Evolutionary conservation across 92 coral and sea anemone species (phyloP).

Genomic region (Porites cylindrica): DNA sequence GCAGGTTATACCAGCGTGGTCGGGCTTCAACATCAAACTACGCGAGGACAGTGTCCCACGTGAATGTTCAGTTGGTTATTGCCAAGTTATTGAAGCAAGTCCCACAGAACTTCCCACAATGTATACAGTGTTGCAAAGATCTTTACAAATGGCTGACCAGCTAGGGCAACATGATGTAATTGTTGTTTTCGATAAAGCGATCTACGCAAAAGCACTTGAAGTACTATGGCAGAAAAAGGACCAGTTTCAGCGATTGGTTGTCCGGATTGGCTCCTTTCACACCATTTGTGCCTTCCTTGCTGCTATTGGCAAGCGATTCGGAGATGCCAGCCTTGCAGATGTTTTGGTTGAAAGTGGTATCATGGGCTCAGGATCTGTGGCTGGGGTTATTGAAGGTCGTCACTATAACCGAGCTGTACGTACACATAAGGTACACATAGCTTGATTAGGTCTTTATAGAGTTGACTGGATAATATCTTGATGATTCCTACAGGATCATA

Average conservation of each 20-base stretch:
- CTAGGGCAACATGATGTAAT: constrained; percentile 61
- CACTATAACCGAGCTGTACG: constrained; percentile 64
- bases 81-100: constrained; percentile 51
- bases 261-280: constrained; percentile 63
- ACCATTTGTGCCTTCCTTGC: constrained; percentile 58
- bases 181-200: constrained; percentile 68
- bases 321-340: constrained; percentile 67
- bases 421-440: constrained; percentile 37
- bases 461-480: background rate
- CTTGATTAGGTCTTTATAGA: constrained; percentile 20
- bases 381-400: constrained; percentile 63
- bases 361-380: constrained; percentile 61
- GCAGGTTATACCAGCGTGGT: constrained; percentile 57
- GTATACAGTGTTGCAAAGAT: constrained; percentile 65
- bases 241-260: constrained; percentile 49
- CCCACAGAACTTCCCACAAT: constrained; percentile 65
- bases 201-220: constrained; percentile 63
- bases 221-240: constrained; percentile 60
- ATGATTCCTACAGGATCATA: constrained; percentile 23
- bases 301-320: constrained; percentile 64
- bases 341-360: constrained; percentile 62
- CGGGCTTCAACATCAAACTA: constrained; percentile 33
- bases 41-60: constrained; percentile 8
- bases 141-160: constrained; percentile 65
- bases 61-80: constrained; percentile 46